Evolutionary conservation across 2,797 vertebrate genomes (phyloP), one percentile per base, ranked within the genome.

Genomic region (Enteromius anoplus): DNA sequence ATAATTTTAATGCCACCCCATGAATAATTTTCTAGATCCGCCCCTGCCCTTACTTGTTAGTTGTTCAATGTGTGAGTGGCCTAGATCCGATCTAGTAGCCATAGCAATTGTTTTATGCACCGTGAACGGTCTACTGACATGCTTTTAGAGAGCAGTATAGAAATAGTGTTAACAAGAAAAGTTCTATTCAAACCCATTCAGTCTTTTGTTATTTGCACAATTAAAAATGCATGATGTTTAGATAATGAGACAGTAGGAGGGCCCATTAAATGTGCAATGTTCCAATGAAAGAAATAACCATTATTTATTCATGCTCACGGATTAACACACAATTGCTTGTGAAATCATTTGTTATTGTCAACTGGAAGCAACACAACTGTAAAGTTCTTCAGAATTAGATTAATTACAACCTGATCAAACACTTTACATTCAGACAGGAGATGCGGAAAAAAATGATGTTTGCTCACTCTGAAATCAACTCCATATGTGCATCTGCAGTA

Each of bases 381-480:
- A 37, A 19, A 8, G 10, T 70, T 58, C 14, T 42, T 21, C 12
- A 53, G 47, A 51, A 55, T 68, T 53, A 40, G 12, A 29, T 21
- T 21, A 9, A 47, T 47, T 14, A 26, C 58, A 62, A 47, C 7
- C 34, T 19, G 14, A 8, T 26, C 7, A 19, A 64, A 64, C 26
- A 3, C 26, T 32, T 32, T 32, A 32, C 26, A 32, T 32, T 19
- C 4, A 32, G 76, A 51, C 60, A 53, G 64, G 40, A 34, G 6
- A 80, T 37, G 40, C 29, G 26, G 26, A 55, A 14, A 58, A 14
- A n/a, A 53, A 21, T 19, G 1, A 51, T 9, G 32, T 72, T 40
- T 77, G 12, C 92, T 93, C 90, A 96, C 95, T 90, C 92, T 93
- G 85, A 96, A 86, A 1, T 96, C 95, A 83, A 95, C 85, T 40